Conservation (phyloP, 2,797 vertebrate species). For the Rhodeus uyekii region DNA sequence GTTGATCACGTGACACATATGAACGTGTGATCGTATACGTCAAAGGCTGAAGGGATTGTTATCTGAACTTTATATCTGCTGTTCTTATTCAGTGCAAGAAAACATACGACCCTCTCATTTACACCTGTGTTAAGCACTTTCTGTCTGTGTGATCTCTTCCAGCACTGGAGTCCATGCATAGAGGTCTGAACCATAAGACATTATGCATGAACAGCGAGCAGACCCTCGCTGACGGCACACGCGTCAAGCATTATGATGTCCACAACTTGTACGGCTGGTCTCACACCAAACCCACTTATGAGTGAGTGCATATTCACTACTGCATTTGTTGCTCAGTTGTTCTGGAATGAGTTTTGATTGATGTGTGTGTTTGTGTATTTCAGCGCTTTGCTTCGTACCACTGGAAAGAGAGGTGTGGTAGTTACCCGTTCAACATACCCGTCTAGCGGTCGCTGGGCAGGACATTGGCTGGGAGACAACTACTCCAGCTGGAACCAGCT, state of each 20-base stretch:
- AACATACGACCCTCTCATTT: too few relatives aligned
- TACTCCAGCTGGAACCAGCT: constrained; percentile 84
- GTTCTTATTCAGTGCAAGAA: too few relatives aligned
- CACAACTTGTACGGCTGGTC: constrained; percentile 96
- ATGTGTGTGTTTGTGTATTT: not conserved
- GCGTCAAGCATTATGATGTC: constrained; percentile 84
- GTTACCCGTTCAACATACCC: constrained; percentile 89
- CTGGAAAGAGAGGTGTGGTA: constrained; percentile 81
- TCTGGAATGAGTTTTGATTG: constrained; percentile 33
- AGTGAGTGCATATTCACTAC: constrained; percentile 72
- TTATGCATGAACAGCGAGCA: constrained; percentile 90
- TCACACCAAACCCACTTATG: constrained; percentile 84
- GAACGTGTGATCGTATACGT: too few relatives aligned
- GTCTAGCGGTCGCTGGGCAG: constrained; percentile 86
- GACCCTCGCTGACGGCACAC: constrained; percentile 75
- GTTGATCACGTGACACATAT: too few relatives aligned
- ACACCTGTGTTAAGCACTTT: not conserved
- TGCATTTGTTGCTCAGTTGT: not conserved
- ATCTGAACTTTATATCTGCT: too few relatives aligned
- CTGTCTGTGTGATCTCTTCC: constrained; percentile 9
- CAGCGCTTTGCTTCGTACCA: constrained; percentile 79
- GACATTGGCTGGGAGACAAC: constrained; percentile 94
- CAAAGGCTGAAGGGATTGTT: too few relatives aligned
- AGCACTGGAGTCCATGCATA: constrained; percentile 71
- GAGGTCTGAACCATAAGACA: constrained; percentile 82